These are phyloP conservation scores for Octopus bimaculoides DNA, from an alignment of 1,140 invertebrate genomes.

Conservation along the genomic window DNA sequence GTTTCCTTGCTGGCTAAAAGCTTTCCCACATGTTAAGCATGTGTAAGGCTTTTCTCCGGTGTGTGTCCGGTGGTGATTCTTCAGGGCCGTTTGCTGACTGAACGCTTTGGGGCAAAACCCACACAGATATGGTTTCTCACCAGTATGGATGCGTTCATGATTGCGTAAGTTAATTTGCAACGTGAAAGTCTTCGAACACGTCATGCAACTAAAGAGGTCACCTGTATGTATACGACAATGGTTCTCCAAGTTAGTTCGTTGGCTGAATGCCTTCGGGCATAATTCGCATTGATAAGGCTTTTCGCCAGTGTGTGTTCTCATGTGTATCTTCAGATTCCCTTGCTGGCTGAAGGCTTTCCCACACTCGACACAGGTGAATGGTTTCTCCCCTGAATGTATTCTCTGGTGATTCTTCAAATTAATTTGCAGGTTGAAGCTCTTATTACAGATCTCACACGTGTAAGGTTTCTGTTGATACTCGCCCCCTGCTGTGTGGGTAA, in stretches of 20 bases:
- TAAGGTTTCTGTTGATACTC: slow-evolving; percentile 66
- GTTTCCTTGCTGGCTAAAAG: slow-evolving; percentile 25
- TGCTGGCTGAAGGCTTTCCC: slow-evolving; percentile 28
- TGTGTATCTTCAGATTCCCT: slow-evolving; percentile 71
- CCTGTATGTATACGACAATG: slow-evolving; percentile 84
- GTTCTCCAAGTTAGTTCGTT: slow-evolving; percentile 88
- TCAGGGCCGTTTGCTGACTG: slow-evolving; percentile 38
- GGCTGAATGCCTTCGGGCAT: slow-evolving; percentile 71
- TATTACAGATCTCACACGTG: slow-evolving; percentile 27
- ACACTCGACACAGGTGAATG: slow-evolving; percentile 54
- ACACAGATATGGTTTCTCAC: slow-evolving; percentile 30
- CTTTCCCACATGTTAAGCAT: slow-evolving; percentile 54
- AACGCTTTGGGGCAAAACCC: slow-evolving; percentile 46
- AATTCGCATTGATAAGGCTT: slow-evolving; percentile 53
- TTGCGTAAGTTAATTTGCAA: not conserved
- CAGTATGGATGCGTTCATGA: slow-evolving; percentile 21
- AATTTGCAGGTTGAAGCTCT: slow-evolving; percentile 31
- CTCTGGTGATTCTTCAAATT: slow-evolving; percentile 43
- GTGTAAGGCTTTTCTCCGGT: slow-evolving; percentile 50
- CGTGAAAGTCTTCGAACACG: slow-evolving; percentile 31
- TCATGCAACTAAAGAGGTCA: slow-evolving; percentile 58
- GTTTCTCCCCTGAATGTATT: slow-evolving; percentile 51
- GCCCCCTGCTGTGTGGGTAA: slow-evolving; percentile 29
- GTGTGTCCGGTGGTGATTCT: slow-evolving; percentile 50
- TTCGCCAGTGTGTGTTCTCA: slow-evolving; percentile 64